phyloP scores from a whole-genome alignment of 2,888 invertebrate species.

The Thymelicus acteon region DNA sequence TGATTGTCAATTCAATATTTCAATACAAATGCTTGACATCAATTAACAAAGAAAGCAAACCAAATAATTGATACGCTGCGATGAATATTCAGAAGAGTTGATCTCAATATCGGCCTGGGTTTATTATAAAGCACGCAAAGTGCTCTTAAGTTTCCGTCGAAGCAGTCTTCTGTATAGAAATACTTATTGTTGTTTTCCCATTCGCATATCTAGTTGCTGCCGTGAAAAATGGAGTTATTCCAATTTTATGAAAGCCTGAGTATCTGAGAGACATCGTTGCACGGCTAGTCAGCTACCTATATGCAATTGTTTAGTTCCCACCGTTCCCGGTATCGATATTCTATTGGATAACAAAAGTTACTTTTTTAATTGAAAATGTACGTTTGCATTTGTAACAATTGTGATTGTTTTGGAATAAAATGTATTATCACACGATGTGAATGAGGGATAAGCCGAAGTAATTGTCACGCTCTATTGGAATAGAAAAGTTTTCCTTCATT shows the following conservation, averaged over 20 bases:
- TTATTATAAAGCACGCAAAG: slow-evolving; percentile 25
- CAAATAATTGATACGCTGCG: slow-evolving; percentile 27
- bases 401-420: too few relatives aligned
- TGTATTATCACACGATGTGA: too few relatives aligned
- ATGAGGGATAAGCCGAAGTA: too few relatives aligned
- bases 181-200: slow-evolving; percentile 4
- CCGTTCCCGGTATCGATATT: not conserved
- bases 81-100: slow-evolving; percentile 24
- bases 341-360: too few relatives aligned
- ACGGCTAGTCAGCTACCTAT: not conserved
- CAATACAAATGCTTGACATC: slow-evolving; percentile 16
- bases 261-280: not conserved
- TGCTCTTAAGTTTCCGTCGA: slow-evolving; percentile 11
- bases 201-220: not conserved
- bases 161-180: slow-evolving; percentile 32
- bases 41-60: slow-evolving; percentile 32
- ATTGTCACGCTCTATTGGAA: too few relatives aligned
- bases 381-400: too few relatives aligned
- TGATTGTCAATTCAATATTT: slow-evolving; percentile 30
- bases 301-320: not conserved
- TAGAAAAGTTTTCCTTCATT: too few relatives aligned
- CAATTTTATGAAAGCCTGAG: not conserved
- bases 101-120: slow-evolving; percentile 23
- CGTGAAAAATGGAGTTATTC: not conserved
- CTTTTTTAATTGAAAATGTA: too few relatives aligned